Conservation (phyloP, 2,113 vertebrate species). For the Leiothrix lutea region DNA sequence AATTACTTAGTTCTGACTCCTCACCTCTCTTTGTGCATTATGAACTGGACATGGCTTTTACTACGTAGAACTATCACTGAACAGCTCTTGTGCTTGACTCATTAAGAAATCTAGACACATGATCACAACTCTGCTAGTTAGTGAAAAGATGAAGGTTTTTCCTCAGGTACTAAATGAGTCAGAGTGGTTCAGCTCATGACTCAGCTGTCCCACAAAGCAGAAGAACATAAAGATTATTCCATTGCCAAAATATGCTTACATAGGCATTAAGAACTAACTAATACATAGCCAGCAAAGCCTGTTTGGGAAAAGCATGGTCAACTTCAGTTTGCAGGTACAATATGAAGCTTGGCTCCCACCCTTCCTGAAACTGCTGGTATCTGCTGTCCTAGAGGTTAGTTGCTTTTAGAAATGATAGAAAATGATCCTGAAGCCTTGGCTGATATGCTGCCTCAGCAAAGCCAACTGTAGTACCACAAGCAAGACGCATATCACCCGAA, state of each 20-base stretch:
- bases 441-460: neutral
- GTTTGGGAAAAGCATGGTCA: neutral
- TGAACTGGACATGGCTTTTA: neutral
- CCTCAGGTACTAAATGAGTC: neutral
- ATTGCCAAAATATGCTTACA: neutral
- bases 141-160: neutral
- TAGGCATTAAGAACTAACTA: neutral
- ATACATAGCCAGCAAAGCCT: neutral
- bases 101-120: neutral
- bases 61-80: neutral
- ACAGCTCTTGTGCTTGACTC: neutral
- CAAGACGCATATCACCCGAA: rapidly evolving
- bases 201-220: neutral
- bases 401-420: neutral
- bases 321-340: neutral
- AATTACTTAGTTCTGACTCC: neutral
- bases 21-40: neutral
- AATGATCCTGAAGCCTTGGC: neutral
- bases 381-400: neutral
- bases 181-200: neutral
- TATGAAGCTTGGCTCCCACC: neutral
- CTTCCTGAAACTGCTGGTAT: neutral
- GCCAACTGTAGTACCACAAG: neutral
- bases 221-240: neutral
- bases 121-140: neutral